Base-by-base conservation (phyloP, 2,797 vertebrate species). In the Galagoides demidoff region DNA sequence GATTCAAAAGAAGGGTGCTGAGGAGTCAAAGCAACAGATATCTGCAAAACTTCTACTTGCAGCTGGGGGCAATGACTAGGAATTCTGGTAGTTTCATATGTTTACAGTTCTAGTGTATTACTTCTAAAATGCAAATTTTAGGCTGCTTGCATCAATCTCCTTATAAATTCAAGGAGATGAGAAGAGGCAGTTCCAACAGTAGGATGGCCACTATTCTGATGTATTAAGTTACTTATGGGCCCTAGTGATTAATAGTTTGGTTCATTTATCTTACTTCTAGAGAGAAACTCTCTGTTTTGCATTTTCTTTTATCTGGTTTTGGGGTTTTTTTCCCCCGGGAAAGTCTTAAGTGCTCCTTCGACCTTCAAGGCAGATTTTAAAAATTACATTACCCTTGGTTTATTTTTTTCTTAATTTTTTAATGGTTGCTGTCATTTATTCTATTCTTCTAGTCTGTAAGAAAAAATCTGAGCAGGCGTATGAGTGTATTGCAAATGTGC, bases 81-180 rank as follows among this genome's bases (percentile, higher is more conserved):
- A 7, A 73, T 76, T 73, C 66, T 73, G 10, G 12, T 29, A 13
- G 27, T 39, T 79, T 52, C 23, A 0, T 82, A 74, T 90, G 37
- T 37, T 52, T 81, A 68, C 88, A 49, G n/a, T 63, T 4, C 34
- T 71, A 29, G 10, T 64, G 13, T 29, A 81, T 92, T 70, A 45
- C 63, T 88, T 96, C 14, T 82, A 77, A 77, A 87, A 73, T 49
- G 3, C 27, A 88, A 86, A 43, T 77, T 93, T 90, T 74, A 92
- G 71, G 12, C 14, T 27, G 16, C 10, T 6, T 5, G 14, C 66
- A n/a, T 71, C 29, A 92, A 79, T 73, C 55, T 81, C 5, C 25
- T 88, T 55, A 16, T 25, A 84, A 79, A 84, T 64, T 52, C 12
- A 45, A 31, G n/a, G 43, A 16, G 5, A 1, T 49, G 37, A 29